These are phyloP conservation scores for Enoplosus armatus DNA, from an alignment of 2,797 vertebrate species.

Conservation along the genomic window DNA sequence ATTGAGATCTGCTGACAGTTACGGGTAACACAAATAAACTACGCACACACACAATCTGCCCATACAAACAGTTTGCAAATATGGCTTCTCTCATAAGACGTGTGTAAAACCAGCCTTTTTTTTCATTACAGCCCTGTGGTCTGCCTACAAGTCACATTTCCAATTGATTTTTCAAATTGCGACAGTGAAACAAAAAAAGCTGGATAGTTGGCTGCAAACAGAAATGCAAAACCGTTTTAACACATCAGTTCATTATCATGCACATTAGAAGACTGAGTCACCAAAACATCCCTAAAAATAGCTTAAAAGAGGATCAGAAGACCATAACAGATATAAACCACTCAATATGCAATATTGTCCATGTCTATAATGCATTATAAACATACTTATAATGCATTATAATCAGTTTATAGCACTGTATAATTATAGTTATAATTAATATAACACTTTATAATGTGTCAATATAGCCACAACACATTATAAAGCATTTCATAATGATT, in stretches of 20 bases:
- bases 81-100: slow-evolving; percentile 1
- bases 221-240: slow-evolving; percentile 33
- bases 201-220: slow-evolving; percentile 1
- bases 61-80: slow-evolving; percentile 49
- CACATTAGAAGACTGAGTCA: slow-evolving; percentile 50
- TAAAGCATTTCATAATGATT: too few species aligned
- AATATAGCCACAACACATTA: too few species aligned
- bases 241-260: slow-evolving; percentile 35
- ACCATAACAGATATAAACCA: slow-evolving; percentile 24
- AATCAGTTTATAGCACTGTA: too few species aligned
- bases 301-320: slow-evolving; percentile 21
- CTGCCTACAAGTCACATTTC: slow-evolving; percentile 10
- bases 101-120: slow-evolving; percentile 8
- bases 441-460: too few species aligned
- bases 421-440: too few species aligned
- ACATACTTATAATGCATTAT: too few species aligned
- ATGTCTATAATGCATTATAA: too few species aligned
- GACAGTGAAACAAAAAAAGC: not conserved
- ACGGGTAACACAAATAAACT: slow-evolving; percentile 67
- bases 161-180: slow-evolving; percentile 17
- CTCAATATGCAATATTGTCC: slow-evolving; percentile 40
- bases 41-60: slow-evolving; percentile 41
- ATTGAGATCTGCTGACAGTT: slow-evolving; percentile 76
- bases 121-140: not conserved
- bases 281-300: slow-evolving; percentile 41